phyloP scores from a whole-genome alignment of 2,888 invertebrate species.

The Caenorhabditis afra region DNA sequence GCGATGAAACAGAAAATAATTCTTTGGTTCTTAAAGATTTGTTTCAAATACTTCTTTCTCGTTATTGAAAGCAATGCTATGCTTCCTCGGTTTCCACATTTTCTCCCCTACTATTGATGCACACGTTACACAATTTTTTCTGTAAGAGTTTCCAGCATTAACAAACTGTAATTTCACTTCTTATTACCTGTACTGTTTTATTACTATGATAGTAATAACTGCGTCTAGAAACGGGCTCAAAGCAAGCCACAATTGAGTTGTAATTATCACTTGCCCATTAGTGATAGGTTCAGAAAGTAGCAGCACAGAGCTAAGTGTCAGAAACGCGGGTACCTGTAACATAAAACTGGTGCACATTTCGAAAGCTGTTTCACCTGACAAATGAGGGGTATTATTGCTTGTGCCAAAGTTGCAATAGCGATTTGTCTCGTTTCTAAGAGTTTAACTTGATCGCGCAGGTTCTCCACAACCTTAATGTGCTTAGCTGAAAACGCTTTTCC shows the following conservation, averaged over 20 bases:
- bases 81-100: conserved; percentile 53
- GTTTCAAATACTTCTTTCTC: conserved; percentile 64
- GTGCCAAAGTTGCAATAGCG: conserved; percentile 75
- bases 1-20: no score
- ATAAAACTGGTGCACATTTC: no score
- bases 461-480: conserved; percentile 74
- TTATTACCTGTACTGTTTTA: conserved; percentile 71
- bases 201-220: conserved; percentile 72
- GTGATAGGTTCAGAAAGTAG: conserved; percentile 71
- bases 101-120: conserved; percentile 48
- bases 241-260: conserved; percentile 74
- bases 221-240: conserved; percentile 73
- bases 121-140: conserved; percentile 58
- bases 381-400: conserved; percentile 73
- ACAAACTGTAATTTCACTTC: no score
- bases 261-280: conserved; percentile 66
- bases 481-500: conserved; percentile 57
- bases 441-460: conserved; percentile 68
- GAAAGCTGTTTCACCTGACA: conserved; percentile 76
- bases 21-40: conserved; percentile 19
- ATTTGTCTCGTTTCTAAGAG: conserved; percentile 75
- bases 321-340: conserved; percentile 75
- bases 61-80: conserved; percentile 29
- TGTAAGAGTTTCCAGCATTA: no score
- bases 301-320: conserved; percentile 71